These are phyloP conservation scores for Drosophila austrosaltans DNA, from an alignment of 2,888 invertebrate species.

Conservation along the genomic window DNA sequence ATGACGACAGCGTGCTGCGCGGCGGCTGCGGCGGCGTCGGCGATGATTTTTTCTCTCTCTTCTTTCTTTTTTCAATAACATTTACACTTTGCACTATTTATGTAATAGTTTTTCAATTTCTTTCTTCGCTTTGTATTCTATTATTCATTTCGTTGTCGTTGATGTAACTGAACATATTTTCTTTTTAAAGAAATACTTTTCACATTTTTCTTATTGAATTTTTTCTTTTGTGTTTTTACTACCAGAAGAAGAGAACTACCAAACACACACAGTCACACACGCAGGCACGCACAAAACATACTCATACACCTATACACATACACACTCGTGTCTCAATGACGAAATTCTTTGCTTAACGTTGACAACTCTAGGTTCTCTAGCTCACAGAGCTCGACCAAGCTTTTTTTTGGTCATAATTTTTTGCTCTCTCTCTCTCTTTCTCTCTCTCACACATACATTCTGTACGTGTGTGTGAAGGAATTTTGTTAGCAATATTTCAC, in stretches of 20 bases:
- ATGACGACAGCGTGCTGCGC: conserved; percentile 73
- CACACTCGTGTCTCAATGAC: conserved; percentile 74
- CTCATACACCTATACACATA: conserved; percentile 39
- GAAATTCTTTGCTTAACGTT: conserved; percentile 77
- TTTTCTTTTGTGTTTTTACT: conserved; percentile 66
- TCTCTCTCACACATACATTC: conserved; percentile 41
- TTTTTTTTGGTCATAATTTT: conserved; percentile 22
- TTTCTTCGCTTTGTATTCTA: conserved; percentile 37
- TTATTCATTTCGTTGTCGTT: conserved; percentile 51
- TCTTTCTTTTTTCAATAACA: conserved; percentile 69
- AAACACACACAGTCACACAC: conserved; percentile 52
- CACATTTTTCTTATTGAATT: conserved; percentile 60
- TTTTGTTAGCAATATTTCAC: conserved; percentile 48
- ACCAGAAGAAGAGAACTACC: conserved; percentile 57
- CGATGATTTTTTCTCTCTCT: conserved; percentile 60
- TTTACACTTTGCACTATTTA: conserved; percentile 76
- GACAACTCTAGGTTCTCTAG: conserved; percentile 74
- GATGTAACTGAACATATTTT: conserved; percentile 33
- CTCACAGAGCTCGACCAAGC: conserved; percentile 53
- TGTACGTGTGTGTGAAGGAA: conserved; percentile 34
- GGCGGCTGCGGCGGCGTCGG: conserved; percentile 75
- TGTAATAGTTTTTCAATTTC: conserved; percentile 70
- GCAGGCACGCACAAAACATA: conserved; percentile 59
- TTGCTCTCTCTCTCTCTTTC: conserved; percentile 39
- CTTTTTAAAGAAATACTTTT: conserved; percentile 59